Conservation (phyloP, 2,113 vertebrate species). For the Elachura formosa region DNA sequence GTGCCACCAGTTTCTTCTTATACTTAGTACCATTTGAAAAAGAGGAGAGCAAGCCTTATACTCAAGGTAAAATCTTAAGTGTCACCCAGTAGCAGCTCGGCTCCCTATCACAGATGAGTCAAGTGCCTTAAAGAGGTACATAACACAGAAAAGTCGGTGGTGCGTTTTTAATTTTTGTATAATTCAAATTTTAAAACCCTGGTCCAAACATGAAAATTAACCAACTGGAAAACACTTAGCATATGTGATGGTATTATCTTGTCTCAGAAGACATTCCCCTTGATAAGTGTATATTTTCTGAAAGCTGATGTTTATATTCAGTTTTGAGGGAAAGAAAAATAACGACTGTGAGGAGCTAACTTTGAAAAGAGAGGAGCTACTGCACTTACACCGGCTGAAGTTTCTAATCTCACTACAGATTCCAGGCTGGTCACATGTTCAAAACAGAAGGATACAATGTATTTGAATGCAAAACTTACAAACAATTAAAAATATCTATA, state of each 20-base stretch:
- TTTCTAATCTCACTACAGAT: background rate
- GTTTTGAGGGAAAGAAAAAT: background rate
- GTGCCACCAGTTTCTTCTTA: conserved; percentile 21
- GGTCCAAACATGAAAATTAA: background rate
- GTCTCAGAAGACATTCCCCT: background rate
- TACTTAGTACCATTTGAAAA: background rate
- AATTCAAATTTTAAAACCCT: background rate
- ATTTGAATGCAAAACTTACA: background rate
- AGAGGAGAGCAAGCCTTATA: background rate
- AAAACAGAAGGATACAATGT: background rate
- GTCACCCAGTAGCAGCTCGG: background rate
- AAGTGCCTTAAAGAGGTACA: background rate
- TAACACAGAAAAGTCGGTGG: background rate
- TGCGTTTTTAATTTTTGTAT: background rate
- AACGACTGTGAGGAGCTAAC: background rate
- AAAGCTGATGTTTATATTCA: background rate
- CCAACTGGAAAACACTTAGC: background rate
- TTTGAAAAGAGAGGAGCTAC: background rate
- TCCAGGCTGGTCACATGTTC: background rate
- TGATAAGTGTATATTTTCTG: background rate
- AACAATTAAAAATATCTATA: background rate
- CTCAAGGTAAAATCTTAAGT: background rate
- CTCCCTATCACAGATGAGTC: background rate
- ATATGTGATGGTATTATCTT: background rate
- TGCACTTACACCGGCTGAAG: background rate